These are phyloP conservation scores for Cyrtorhinus lividipennis DNA, from an alignment of 1,140 invertebrate species.

Conservation along the genomic window DNA sequence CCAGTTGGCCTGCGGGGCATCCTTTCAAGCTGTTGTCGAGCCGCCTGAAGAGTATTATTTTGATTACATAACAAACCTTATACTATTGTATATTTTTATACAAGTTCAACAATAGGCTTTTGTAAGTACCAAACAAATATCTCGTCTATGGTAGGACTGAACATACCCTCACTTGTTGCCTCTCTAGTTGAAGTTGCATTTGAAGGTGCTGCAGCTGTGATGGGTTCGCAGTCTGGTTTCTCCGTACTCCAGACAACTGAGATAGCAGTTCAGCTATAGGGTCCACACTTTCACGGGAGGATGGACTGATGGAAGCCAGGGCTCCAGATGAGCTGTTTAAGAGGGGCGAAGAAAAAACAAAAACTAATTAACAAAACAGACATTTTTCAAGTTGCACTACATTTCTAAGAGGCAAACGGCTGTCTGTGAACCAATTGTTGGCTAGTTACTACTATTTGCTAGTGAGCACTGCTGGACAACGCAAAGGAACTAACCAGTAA, in stretches of 20 bases:
- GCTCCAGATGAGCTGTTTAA: slow-evolving; percentile 68
- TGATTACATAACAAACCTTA: too few relatives aligned
- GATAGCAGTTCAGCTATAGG: slow-evolving; percentile 87
- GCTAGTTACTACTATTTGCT: too few relatives aligned
- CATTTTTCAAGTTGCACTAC: not conserved
- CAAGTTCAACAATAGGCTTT: too few relatives aligned
- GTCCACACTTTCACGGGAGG: slow-evolving; percentile 79
- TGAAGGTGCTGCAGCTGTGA: slow-evolving; percentile 74
- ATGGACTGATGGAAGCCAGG: slow-evolving; percentile 60
- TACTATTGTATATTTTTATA: too few relatives aligned
- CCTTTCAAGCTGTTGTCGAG: slow-evolving; percentile 70
- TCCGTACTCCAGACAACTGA: slow-evolving; percentile 71
- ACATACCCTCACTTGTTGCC: slow-evolving; percentile 71
- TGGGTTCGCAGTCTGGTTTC: slow-evolving; percentile 41
- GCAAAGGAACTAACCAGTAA: too few relatives aligned
- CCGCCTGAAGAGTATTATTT: slow-evolving; percentile 49
- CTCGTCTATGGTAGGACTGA: too few relatives aligned
- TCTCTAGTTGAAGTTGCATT: slow-evolving; percentile 76
- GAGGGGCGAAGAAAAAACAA: too few relatives aligned
- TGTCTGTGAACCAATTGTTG: too few relatives aligned
- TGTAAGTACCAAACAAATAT: too few relatives aligned
- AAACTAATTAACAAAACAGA: slow-evolving; percentile 23
- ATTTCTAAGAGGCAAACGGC: too few relatives aligned
- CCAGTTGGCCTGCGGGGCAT: slow-evolving; percentile 59
- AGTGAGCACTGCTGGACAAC: too few relatives aligned